These are phyloP conservation scores for Stenopsyche tienmushanensis DNA, from an alignment of 1,140 invertebrate species.

Conservation along the genomic window DNA sequence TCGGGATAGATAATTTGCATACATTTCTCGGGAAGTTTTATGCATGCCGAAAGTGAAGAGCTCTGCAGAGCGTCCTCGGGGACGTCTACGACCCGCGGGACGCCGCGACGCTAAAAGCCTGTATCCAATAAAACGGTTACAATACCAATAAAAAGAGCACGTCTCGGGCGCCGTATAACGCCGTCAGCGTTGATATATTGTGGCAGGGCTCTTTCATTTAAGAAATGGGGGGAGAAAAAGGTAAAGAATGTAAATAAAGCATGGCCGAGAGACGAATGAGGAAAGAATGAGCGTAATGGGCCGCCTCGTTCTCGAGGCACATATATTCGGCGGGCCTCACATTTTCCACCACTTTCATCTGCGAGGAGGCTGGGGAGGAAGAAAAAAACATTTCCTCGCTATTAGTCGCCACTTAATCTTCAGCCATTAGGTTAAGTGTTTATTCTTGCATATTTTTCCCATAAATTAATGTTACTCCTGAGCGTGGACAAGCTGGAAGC, in stretches of 20 bases:
- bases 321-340: neutral
- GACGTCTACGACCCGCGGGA: neutral
- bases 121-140: constrained; percentile 15
- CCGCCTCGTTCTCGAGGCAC: neutral
- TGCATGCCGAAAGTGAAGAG: too few species aligned
- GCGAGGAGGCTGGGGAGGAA: neutral
- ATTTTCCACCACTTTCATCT: too few species aligned
- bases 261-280: constrained; percentile 14
- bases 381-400: constrained; percentile 37
- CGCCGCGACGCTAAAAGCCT: constrained; percentile 10
- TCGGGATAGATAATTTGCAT: constrained; percentile 19
- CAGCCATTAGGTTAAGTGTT: constrained; percentile 38
- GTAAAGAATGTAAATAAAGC: constrained; percentile 38
- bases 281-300: constrained; percentile 18
- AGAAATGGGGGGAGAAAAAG: constrained; percentile 13
- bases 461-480: too few species aligned
- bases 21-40: neutral
- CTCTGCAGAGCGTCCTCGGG: neutral
- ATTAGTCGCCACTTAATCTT: constrained; percentile 39
- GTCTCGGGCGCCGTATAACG: neutral
- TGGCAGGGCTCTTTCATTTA: constrained; percentile 25
- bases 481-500: too few species aligned
- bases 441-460: constrained; percentile 26
- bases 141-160: constrained; percentile 18
- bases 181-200: constrained; percentile 32